Evolutionary conservation across 1,140 invertebrate genomes (phyloP).

Genomic region (Caligus rogercresseyi): DNA sequence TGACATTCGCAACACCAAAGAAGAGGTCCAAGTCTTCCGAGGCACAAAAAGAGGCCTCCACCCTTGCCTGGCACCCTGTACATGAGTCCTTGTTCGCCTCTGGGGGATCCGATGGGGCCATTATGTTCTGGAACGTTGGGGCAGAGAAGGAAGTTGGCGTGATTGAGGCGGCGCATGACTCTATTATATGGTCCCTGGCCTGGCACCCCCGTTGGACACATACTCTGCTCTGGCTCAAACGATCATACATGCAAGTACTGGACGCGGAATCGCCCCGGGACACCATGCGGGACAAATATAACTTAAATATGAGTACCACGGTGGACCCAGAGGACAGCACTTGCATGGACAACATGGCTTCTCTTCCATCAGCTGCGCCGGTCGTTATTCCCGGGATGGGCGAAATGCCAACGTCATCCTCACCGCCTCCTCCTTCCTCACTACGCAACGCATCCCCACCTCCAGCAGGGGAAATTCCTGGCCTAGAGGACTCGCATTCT

Average conservation of each 20-base stretch:
- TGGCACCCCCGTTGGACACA: slow-evolving; percentile 99
- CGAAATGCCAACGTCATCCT: slow-evolving; percentile 49
- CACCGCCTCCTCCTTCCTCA: slow-evolving; percentile 32
- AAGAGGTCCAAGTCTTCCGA: slow-evolving; percentile 66
- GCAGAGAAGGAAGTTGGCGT: slow-evolving; percentile 93
- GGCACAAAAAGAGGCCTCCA: slow-evolving; percentile 96
- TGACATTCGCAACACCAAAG: slow-evolving; percentile 44
- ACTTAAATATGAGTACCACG: slow-evolving; percentile 72
- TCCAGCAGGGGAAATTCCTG: slow-evolving; percentile 15
- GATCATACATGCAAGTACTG: slow-evolving; percentile 98
- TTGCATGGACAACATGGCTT: slow-evolving; percentile 17
- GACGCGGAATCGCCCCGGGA: slow-evolving; percentile 97
- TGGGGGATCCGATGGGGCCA: slow-evolving; percentile 89
- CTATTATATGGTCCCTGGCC: slow-evolving; percentile 92
- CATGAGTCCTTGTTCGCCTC: slow-evolving; percentile 90
- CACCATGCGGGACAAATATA: slow-evolving; percentile 90
- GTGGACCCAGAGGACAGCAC: slow-evolving; percentile 45
- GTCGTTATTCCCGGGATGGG: slow-evolving; percentile 78
- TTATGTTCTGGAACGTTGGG: slow-evolving; percentile 96
- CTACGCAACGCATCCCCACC: slow-evolving; percentile 39
- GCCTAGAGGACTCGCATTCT: slow-evolving; percentile 22
- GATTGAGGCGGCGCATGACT: slow-evolving; percentile 95
- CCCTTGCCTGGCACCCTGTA: slow-evolving; percentile 91
- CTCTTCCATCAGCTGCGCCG: slow-evolving; percentile 37
- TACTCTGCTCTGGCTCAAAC: slow-evolving; percentile 91